phyloP scores from a whole-genome alignment of 2,888 invertebrate species.

The Ceraclea dissimilis region DNA sequence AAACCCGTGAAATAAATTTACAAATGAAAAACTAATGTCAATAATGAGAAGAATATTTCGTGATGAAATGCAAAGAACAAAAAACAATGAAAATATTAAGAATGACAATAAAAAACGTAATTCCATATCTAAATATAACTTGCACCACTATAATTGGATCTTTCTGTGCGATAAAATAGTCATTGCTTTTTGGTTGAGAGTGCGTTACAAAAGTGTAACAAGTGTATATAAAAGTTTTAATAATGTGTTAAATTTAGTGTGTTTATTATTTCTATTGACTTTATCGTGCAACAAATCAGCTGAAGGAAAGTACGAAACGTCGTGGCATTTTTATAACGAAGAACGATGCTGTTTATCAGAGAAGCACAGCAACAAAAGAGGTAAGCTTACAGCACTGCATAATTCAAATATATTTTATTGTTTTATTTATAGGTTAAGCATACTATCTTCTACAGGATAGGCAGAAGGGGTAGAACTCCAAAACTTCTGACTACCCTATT shows the following conservation, averaged over 20 bases:
- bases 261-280: not conserved
- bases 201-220: not conserved
- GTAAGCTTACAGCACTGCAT: constrained; percentile 5
- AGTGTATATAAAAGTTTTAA: not conserved
- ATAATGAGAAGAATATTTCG: not conserved
- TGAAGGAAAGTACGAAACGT: constrained; percentile 19
- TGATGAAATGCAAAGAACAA: not conserved
- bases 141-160: not conserved
- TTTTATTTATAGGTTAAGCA: no score
- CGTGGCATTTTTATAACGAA: constrained; percentile 23
- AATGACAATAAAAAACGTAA: not conserved
- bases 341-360: constrained; percentile 18
- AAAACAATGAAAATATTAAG: not conserved
- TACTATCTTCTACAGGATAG: no score
- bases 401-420: not conserved
- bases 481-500: no score
- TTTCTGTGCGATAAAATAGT: constrained; percentile 4
- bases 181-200: not conserved
- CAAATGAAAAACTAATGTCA: not conserved
- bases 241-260: not conserved
- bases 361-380: constrained; percentile 14
- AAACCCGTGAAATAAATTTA: no score
- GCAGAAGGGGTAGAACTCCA: no score
- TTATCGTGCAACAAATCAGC: not conserved
- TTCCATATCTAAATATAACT: not conserved